phyloP scores from a whole-genome alignment of 2,888 invertebrate species.

The Rhynchonema sp. region DNA sequence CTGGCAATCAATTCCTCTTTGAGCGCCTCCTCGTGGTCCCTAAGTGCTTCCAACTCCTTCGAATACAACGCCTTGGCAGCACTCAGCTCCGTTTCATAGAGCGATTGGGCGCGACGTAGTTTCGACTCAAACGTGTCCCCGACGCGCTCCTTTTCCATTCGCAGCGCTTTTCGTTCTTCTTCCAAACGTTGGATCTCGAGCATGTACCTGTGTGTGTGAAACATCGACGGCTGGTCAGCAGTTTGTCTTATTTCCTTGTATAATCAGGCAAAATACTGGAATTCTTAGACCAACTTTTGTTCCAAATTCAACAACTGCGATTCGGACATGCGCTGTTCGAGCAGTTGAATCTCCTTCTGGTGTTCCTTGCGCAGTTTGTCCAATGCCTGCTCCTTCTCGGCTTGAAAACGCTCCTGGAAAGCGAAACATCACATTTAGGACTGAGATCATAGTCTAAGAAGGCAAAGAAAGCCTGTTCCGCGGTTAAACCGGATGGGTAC shows the following conservation, averaged over 20 bases:
- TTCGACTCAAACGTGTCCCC: slow-evolving; percentile 27
- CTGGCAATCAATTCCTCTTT: slow-evolving; percentile 23
- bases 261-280: no score
- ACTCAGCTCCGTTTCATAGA: slow-evolving; percentile 25
- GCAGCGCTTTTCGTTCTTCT: slow-evolving; percentile 24
- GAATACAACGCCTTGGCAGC: slow-evolving; percentile 25
- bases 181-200: slow-evolving; percentile 26
- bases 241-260: no score
- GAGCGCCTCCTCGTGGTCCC: slow-evolving; percentile 25
- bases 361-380: slow-evolving; percentile 26
- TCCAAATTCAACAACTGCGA: slow-evolving; percentile 26
- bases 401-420: background rate
- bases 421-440: no score
- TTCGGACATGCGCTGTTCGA: slow-evolving; percentile 24
- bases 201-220: slow-evolving; percentile 17
- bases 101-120: slow-evolving; percentile 21
- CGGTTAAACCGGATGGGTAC: no score
- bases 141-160: slow-evolving; percentile 25
- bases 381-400: background rate
- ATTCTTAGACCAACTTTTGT: slow-evolving; percentile 17
- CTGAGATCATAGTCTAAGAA: no score
- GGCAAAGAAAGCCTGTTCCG: no score
- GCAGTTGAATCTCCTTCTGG: slow-evolving; percentile 25
- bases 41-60: slow-evolving; percentile 23
- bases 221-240: background rate